phyloP scores from a whole-genome alignment of 2,113 vertebrate species.

The Tiliqua scincoides region DNA sequence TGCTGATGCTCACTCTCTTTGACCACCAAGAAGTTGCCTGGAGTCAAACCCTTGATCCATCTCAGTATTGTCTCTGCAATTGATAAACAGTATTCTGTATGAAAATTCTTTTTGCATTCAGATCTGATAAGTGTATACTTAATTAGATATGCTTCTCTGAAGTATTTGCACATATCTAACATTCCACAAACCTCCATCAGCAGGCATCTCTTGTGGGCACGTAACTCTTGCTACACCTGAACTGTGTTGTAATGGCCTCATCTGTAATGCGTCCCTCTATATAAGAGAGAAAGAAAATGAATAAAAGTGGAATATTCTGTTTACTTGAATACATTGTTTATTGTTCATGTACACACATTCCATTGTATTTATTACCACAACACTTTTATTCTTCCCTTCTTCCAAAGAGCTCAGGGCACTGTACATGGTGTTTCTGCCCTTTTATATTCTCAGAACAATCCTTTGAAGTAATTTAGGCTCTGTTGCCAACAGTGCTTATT shows the following conservation, averaged over 20 bases:
- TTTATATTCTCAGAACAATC: background rate
- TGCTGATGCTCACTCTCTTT: too few species aligned
- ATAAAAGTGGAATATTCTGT: background rate
- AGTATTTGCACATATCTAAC: background rate
- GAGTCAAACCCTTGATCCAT: too few species aligned
- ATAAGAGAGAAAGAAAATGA: background rate
- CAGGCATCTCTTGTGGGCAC: background rate
- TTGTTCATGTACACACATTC: background rate
- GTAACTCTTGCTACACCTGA: background rate
- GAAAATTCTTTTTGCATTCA: background rate
- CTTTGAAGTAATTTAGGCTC: background rate
- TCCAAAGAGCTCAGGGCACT: background rate
- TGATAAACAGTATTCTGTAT: background rate
- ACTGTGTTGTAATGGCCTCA: background rate
- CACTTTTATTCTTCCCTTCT: background rate
- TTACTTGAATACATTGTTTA: too few species aligned
- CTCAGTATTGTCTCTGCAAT: background rate
- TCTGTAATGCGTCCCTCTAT: background rate
- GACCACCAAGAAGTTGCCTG: too few species aligned
- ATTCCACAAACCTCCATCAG: background rate
- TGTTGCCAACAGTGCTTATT: too few species aligned
- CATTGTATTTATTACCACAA: background rate
- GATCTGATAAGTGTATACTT: background rate
- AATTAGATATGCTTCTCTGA: background rate
- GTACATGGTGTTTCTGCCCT: too few species aligned